Conservation (phyloP, 1,140 invertebrate genomes). For the Aphelenchoides besseyi region DNA sequence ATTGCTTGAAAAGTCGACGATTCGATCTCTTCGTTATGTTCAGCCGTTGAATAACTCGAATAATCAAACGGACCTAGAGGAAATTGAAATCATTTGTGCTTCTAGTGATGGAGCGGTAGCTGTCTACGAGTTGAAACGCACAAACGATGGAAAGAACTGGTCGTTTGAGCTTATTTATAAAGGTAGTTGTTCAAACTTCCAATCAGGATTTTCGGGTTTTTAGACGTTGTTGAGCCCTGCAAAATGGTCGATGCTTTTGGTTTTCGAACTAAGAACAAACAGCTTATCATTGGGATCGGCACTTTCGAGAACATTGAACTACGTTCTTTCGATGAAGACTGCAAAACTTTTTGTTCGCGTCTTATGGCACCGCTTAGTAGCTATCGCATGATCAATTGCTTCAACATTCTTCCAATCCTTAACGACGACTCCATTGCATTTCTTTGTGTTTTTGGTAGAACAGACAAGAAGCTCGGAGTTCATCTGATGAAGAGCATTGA, state of each 20-base stretch:
- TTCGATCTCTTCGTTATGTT: neutral
- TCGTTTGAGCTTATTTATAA: slow-evolving; percentile 8
- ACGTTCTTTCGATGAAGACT: slow-evolving; percentile 4
- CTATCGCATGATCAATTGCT: slow-evolving; percentile 9
- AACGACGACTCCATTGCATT: neutral
- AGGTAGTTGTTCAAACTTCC: neutral
- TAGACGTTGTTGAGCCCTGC: neutral
- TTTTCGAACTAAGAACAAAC: neutral
- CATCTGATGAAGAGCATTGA: neutral
- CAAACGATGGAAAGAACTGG: neutral
- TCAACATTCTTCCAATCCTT: neutral
- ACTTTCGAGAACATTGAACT: slow-evolving; percentile 9
- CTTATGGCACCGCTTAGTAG: neutral
- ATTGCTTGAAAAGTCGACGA: neutral
- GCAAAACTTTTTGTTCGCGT: neutral
- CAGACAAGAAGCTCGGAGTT: slow-evolving; percentile 13
- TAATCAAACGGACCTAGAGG: neutral
- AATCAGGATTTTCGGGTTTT: no score
- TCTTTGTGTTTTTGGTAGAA: neutral
- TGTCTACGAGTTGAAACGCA: neutral
- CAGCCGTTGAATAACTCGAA: neutral
- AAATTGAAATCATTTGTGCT: neutral
- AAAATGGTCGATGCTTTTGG: slow-evolving; percentile 20
- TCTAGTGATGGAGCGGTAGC: neutral
- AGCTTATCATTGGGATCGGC: neutral